Evolutionary conservation across 1,140 invertebrate species (phyloP), one percentile per base, ranked within the genome.

Genomic region (Drosophila equinoxialis): DNA sequence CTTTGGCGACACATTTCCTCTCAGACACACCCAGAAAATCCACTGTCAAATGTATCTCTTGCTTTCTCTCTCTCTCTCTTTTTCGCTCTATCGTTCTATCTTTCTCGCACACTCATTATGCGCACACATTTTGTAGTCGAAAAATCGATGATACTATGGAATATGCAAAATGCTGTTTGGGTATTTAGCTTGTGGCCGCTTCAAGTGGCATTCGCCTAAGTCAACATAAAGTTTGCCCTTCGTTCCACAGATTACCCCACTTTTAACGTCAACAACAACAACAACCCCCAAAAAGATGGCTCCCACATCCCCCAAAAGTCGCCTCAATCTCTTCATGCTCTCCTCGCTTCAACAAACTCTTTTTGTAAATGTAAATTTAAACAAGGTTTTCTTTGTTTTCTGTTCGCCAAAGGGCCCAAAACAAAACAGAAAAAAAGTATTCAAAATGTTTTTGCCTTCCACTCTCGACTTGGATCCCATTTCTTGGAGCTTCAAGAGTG

Each of bases 161-260:
- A 89, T 87, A 89, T 87, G 83, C 84, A 89, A 89, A 87, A 89
- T 87, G 74, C 82, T 77, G 67, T 71, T 81, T 71, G 77, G 55
- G 67, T 67, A 75, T 75, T 78, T 71, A 77, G 66, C 54, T 62
- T 39, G 37, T 39, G 37, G 37, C 37, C 67, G 57, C 39, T 68
- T 35, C 59, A 67, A 61, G 57, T 71, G 73, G 65, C 33, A 80
- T 42, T 48, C 54, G 79, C 83, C 83, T 83, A 87, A 89, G 76
- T 87, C 84, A 89, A 87, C 83, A 86, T 41, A 59, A 51, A 37
- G 20, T 37, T 37, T 48, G 11, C 45, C 41, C 10, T 37, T 37
- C 30, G 30, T 30, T 30, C 30, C 30, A 65, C 45, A 71, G 59
- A 57, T 68, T 62, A 37, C 48, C 64, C 37, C 37, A 39, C 37